A percentile compares a stretch with the other conserved stretches of the same genome.
Conservation (phyloP, 2,888 invertebrate genomes). For the Cetonia aurata region DNA sequence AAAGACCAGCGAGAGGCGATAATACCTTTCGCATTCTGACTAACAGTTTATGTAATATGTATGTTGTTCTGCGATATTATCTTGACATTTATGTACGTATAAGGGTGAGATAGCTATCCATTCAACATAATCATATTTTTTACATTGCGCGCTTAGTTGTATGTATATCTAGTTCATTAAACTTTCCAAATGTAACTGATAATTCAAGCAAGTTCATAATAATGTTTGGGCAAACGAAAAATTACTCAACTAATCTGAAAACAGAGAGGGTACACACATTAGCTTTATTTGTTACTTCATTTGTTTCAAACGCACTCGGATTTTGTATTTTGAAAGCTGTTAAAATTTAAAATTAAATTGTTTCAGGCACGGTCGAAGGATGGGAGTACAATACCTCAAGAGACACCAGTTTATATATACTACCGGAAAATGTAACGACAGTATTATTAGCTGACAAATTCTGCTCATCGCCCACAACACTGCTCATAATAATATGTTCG, state of each 20-base stretch:
- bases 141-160: too few relatives aligned
- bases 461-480: conserved; percentile 70
- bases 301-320: neutral
- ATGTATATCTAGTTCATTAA: too few relatives aligned
- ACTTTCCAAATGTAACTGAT: too few relatives aligned
- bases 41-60: too few relatives aligned
- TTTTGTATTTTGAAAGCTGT: neutral
- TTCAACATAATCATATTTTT: too few relatives aligned
- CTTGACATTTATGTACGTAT: too few relatives aligned
- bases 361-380: conserved; percentile 68
- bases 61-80: too few relatives aligned
- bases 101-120: too few relatives aligned
- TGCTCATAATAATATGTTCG: conserved; percentile 83
- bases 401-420: conserved; percentile 79
- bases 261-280: neutral
- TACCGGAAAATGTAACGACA: conserved; percentile 77
- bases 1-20: too few relatives aligned
- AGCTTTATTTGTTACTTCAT: neutral
- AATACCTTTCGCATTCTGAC: too few relatives aligned
- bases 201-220: too few relatives aligned
- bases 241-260: neutral
- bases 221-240: too few relatives aligned
- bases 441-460: conserved; percentile 73
- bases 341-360: conserved; percentile 23
- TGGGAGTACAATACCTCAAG: conserved; percentile 83